Evolutionary conservation across 2,113 vertebrate species (phyloP).

Genomic region (Phaethornis superciliosus): DNA sequence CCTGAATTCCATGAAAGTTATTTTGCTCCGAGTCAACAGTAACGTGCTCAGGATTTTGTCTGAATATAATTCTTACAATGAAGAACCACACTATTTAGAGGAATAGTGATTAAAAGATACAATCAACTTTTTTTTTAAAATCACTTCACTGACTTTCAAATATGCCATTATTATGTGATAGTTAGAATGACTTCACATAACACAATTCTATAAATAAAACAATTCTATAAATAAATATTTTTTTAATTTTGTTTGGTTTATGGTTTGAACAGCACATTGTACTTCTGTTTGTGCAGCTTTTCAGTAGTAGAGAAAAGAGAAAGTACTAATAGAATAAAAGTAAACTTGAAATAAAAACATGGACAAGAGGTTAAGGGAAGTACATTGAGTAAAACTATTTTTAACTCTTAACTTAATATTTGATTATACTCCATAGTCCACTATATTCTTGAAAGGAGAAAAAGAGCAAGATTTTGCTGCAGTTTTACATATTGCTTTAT

Average conservation of each 20-base stretch:
- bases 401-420: slow-evolving; percentile 35
- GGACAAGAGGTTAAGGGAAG: background rate
- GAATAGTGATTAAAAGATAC: background rate
- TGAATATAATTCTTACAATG: background rate
- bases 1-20: background rate
- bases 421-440: slow-evolving; percentile 1
- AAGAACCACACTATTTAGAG: background rate
- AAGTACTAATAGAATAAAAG: background rate
- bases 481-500: background rate
- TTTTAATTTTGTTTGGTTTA: background rate
- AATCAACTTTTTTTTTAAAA: background rate
- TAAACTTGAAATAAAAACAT: background rate
- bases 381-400: slow-evolving; percentile 1
- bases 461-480: background rate
- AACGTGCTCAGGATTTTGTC: background rate
- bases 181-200: background rate
- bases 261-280: background rate
- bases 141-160: background rate
- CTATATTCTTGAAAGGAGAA: background rate
- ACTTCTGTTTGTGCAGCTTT: background rate
- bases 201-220: background rate
- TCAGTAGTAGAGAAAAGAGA: background rate
- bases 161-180: background rate
- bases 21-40: slow-evolving; percentile 15
- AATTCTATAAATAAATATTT: background rate